phyloP scores from a whole-genome alignment of 2,113 vertebrate genomes.

The Pygathrix nemaeus region DNA sequence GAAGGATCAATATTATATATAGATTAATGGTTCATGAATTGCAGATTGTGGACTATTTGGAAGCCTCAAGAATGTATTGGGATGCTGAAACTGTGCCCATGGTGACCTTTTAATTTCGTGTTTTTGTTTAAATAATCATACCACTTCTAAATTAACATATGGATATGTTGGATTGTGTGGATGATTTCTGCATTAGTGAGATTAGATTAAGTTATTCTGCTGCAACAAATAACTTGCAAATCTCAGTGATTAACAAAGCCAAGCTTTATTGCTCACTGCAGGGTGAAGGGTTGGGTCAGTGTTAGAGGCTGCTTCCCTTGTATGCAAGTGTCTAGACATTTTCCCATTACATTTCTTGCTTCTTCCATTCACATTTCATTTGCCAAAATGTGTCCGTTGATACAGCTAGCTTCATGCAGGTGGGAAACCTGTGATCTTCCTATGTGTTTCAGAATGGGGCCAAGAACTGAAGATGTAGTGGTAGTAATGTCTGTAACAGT shows the following conservation, averaged over 20 bases:
- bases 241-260: not conserved
- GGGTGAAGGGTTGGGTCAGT: not conserved
- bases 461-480: not conserved
- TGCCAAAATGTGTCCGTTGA: not conserved
- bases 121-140: not conserved
- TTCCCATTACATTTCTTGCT: not conserved
- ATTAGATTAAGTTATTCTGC: not conserved
- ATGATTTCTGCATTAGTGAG: too few relatives aligned
- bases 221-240: not conserved
- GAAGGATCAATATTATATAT: not conserved
- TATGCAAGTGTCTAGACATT: not conserved
- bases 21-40: not conserved
- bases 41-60: not conserved
- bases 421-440: not conserved
- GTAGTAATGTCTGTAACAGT: rapidly evolving
- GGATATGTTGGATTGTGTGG: not conserved
- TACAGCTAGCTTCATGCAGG: not conserved
- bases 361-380: rapidly evolving
- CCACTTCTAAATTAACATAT: not conserved
- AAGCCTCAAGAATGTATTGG: not conserved
- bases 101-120: not conserved
- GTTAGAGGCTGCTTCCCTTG: not conserved
- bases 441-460: not conserved
- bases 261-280: not conserved
- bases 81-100: not conserved